phyloP scores from a whole-genome alignment of 2,113 vertebrate species.

The Vidua chalybeata region DNA sequence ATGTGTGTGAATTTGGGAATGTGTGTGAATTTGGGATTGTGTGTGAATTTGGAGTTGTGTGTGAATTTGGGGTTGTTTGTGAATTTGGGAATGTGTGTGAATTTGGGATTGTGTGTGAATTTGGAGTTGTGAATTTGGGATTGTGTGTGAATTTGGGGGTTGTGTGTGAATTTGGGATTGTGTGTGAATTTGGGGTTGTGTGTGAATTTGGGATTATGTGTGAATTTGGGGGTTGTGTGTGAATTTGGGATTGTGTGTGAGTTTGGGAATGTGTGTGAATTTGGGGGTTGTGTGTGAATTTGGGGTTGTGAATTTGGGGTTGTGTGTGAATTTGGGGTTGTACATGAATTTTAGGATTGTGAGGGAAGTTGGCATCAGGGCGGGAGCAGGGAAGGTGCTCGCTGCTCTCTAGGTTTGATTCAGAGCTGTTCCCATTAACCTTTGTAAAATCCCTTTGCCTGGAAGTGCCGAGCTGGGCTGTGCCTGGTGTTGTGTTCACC shows the following conservation, averaged over 20 bases:
- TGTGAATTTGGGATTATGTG: rapidly evolving
- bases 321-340: rapidly evolving
- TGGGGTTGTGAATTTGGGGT: background rate
- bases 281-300: background rate
- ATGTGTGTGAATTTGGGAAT: background rate
- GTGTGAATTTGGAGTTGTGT: background rate
- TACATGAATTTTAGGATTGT: too few species aligned
- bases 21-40: background rate
- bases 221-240: background rate
- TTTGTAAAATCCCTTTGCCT: background rate
- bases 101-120: background rate
- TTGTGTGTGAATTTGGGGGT: background rate
- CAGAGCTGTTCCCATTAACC: background rate
- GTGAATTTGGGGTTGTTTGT: background rate
- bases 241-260: background rate
- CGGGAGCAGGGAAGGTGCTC: background rate
- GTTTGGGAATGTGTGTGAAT: rapidly evolving
- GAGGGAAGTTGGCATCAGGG: too few species aligned
- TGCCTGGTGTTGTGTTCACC: background rate
- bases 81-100: background rate
- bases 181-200: rapidly evolving
- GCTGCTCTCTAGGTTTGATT: background rate
- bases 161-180: background rate
- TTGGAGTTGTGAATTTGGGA: background rate
- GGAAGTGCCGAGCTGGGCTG: background rate